Evolutionary conservation across 2,113 vertebrate species (phyloP).

Genomic region (Brachyhypopomus gauderio): DNA sequence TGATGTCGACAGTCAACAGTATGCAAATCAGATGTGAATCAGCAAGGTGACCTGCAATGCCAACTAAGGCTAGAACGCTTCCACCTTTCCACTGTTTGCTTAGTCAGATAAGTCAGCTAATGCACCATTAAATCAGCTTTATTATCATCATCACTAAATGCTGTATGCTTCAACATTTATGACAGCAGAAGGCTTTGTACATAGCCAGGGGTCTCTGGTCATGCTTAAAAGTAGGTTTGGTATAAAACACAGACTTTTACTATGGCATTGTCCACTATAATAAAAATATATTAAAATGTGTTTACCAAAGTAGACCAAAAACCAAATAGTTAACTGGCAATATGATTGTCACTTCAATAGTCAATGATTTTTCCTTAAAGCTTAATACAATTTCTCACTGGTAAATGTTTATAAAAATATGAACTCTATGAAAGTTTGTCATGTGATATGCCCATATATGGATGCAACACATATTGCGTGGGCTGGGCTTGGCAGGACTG

Average conservation of each 20-base stretch:
- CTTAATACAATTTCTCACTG: no score
- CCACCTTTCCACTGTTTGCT: not conserved
- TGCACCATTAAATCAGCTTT: not conserved
- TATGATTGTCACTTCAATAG: no score
- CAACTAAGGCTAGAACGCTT: not conserved
- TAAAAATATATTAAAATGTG: no score
- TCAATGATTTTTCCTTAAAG: no score
- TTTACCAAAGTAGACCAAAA: not conserved
- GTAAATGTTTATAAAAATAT: not conserved
- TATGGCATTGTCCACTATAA: not conserved
- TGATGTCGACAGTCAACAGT: not conserved
- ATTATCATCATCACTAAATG: not conserved
- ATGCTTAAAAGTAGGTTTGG: slow-evolving; percentile 32
- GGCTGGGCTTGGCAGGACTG: no score
- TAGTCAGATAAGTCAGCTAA: not conserved
- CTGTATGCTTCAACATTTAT: not conserved
- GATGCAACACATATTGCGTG: no score
- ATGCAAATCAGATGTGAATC: not conserved
- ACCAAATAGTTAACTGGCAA: no score
- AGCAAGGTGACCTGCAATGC: not conserved
- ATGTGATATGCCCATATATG: not conserved
- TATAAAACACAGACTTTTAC: slow-evolving; percentile 26
- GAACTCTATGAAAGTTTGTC: slow-evolving; percentile 11
- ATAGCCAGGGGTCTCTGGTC: slow-evolving; percentile 40
- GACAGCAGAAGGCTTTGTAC: slow-evolving; percentile 29